Percentiles rank a stretch among this genome's conserved stretches.
These are phyloP conservation scores for Eucera pruinosa DNA, from an alignment of 2,888 invertebrate species.

Conservation along the genomic window DNA sequence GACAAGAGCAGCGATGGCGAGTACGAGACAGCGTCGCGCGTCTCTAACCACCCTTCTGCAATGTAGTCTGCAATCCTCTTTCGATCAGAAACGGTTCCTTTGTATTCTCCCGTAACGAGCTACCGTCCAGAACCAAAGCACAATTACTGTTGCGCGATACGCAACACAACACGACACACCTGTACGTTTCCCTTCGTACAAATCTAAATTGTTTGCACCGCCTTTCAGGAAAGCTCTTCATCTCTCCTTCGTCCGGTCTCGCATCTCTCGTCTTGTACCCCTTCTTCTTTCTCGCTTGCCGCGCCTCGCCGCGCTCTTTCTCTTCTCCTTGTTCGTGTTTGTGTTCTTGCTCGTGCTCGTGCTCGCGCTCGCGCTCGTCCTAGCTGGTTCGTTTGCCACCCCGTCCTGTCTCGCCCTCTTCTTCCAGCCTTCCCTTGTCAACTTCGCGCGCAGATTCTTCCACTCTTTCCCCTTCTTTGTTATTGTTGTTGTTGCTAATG, in stretches of 20 bases:
- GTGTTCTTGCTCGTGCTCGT: too few relatives aligned
- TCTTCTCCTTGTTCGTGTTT: too few relatives aligned
- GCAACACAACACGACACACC: conserved; percentile 39
- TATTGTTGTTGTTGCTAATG: background rate
- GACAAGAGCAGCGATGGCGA: too few relatives aligned
- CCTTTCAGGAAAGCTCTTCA: background rate
- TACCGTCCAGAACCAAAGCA: conserved; percentile 7
- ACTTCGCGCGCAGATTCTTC: conserved; percentile 20
- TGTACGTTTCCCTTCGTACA: background rate
- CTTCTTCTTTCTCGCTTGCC: conserved; percentile 5
- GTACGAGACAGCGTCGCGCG: too few relatives aligned
- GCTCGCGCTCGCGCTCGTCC: too few relatives aligned
- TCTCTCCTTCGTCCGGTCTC: background rate
- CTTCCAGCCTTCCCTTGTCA: conserved; percentile 4
- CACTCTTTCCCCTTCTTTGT: conserved; percentile 38
- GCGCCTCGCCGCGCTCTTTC: too few relatives aligned
- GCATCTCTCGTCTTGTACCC: background rate
- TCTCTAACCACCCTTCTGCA: too few relatives aligned
- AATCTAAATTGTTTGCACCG: background rate
- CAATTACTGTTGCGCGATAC: conserved; percentile 15
- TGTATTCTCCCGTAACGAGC: background rate
- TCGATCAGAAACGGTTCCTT: too few relatives aligned
- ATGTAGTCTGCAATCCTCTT: too few relatives aligned
- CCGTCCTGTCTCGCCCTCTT: too few relatives aligned
- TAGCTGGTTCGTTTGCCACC: too few relatives aligned